Evolutionary conservation across 2,888 invertebrate species (phyloP).

Genomic region (Dusona sp.): DNA sequence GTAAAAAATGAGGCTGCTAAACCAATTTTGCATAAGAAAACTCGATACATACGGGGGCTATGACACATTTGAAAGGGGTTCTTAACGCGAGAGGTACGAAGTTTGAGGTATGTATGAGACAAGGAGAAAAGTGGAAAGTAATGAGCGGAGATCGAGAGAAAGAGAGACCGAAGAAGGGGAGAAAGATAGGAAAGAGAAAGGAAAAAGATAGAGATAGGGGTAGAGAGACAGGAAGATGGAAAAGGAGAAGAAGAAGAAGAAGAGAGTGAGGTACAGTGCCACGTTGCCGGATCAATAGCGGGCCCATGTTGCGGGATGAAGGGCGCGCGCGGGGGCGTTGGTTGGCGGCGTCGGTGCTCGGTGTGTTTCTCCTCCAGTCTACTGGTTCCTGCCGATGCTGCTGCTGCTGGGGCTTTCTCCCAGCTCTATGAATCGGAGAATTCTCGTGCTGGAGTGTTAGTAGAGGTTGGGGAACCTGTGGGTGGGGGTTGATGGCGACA

Average conservation of each 20-base stretch:
- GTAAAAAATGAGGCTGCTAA: background rate
- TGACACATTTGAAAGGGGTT: conserved; percentile 4
- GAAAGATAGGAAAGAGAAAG: conserved; percentile 71
- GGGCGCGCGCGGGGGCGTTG: conserved; percentile 61
- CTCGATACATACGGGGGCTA: background rate
- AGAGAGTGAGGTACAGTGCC: conserved; percentile 69
- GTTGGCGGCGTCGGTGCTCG: conserved; percentile 58
- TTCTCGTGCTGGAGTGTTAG: conserved; percentile 13
- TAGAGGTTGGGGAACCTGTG: background rate
- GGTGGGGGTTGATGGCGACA: conserved; percentile 29
- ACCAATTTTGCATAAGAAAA: conserved; percentile 34
- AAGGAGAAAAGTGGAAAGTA: conserved; percentile 12
- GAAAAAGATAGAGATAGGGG: conserved; percentile 72
- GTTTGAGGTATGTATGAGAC: background rate
- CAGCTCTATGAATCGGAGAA: conserved; percentile 43
- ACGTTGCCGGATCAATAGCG: conserved; percentile 82
- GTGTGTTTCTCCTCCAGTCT: conserved; percentile 65
- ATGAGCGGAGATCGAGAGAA: conserved; percentile 20
- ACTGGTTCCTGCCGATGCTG: conserved; percentile 49
- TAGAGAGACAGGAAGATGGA: conserved; percentile 1
- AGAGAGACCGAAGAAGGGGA: conserved; percentile 31
- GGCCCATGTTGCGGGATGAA: conserved; percentile 65
- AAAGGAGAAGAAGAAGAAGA: conserved; percentile 34
- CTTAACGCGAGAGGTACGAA: background rate
- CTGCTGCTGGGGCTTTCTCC: conserved; percentile 33